Evolutionary conservation across 2,888 invertebrate genomes (phyloP), one percentile per base, ranked within the genome.

Genomic region (Plagodis dolabraria): DNA sequence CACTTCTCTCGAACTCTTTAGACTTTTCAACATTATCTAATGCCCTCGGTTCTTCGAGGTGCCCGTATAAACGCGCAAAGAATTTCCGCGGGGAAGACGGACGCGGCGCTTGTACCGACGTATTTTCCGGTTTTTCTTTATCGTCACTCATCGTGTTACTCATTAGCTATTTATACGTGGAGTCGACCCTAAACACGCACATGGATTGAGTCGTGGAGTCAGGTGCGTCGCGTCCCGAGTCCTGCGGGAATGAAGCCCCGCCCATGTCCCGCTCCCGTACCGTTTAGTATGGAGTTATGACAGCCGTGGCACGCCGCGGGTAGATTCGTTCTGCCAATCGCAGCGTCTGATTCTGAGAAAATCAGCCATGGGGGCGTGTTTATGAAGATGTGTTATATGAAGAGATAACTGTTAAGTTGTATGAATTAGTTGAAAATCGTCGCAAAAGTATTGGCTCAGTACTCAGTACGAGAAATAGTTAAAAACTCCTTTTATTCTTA

Each of bases 41-140:
- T 12, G 43, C 36, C 35, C 57, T 61, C 5, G 82, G 78, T 57
- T 87, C 80, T 69, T 96, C 96, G n/a, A 96, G 89, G 73, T 96
- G 95, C 0, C 96, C 97, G 76, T 97, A 97, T 44, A 97, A 92
- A 57, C 96, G 93, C 51, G 96, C 96, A 79, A 97, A 97, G 83
- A 97, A 97, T 74, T 96, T 95, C 35, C 96, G 93, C 57, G 97
- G 97, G 0, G 96, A 96, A 8, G 96, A 96, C 0, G 96, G 96
- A 22, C 94, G 89, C 45, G 91, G 86, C 0, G 81, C 68, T 44
- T 80, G 79, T 47, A 87, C 74, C 10, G 79, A 60, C 6, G 81
- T 80, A 40, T 69, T 57, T n/a, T 79, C 74, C 33, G 77, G 33
- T 40, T 59, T 63, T 33, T 61, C 58, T 33, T 40, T 49, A 44